Evolutionary conservation across 2,888 invertebrate genomes (phyloP), one percentile per base, ranked within the genome.

Genomic region (Plebejus argus): DNA sequence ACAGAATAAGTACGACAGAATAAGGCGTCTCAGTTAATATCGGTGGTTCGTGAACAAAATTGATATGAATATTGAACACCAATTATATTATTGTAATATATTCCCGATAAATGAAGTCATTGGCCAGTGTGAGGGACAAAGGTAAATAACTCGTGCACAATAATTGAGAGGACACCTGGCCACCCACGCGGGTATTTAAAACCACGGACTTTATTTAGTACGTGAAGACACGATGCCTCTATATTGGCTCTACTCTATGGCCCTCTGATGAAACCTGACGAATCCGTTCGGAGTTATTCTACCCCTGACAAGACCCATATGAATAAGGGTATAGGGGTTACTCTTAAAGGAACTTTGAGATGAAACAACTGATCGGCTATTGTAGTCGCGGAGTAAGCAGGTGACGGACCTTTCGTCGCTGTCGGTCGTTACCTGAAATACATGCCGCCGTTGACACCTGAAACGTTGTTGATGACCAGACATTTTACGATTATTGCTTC

Each of bases 331-430:
- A 20, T 58, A 58, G 8, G 20, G 58, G 20, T 53, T 53, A 53
- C 53, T 53, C 10, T 39, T 39, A 39, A 12, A 45, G 58, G 1
- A 58, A 8, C 58, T 58, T 20, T 15, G 53, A 53, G 53, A 53
- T 53, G 18, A 53, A 53, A 53, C 18, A 53, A 53, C 53, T 5
- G 53, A 53, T 18, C 15, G 18, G 53, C 53, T 53, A 58, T 8
- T 58, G 66, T 28, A 66, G 28, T 66, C 15, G 15, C 66, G 28
- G 66, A 89, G 90, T 90, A 90, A 89, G 83, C 91, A 91, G 91
- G 91, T 92, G 90, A 90, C 84, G 87, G 87, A 91, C 90, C 91
- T 90, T 89, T 91, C 89, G 85, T 45, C 80, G 28, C 86, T 85
- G 84, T 84, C 87, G 88, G 90, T 89, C 90, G 89, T 91, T 89